These are phyloP conservation scores for Cottoperca gobio DNA, from an alignment of 2,797 vertebrate species.

Conservation along the genomic window DNA sequence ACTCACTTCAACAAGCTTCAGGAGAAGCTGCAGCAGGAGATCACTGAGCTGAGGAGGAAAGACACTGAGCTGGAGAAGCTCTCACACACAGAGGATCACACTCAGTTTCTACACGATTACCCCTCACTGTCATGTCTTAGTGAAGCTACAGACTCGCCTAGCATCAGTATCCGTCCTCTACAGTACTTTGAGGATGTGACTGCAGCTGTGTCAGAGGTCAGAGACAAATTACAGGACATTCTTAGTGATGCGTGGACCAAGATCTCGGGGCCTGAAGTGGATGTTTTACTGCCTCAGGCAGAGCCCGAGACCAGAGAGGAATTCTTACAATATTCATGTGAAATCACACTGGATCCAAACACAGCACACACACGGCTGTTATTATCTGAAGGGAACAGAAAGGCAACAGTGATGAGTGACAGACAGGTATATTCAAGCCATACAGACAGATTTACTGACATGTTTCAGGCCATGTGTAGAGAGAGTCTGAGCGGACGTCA, in stretches of 20 bases:
- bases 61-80: constrained; percentile 31
- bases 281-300: not conserved
- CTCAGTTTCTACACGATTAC: constrained; percentile 17
- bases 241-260: not conserved
- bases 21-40: constrained; percentile 28
- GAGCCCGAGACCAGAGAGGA: constrained; percentile 20
- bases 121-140: not conserved
- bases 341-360: constrained; percentile 37
- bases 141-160: not conserved
- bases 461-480: constrained; percentile 27
- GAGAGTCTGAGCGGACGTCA: constrained; percentile 1
- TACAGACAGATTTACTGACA: constrained; percentile 35
- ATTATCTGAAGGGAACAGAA: constrained; percentile 23
- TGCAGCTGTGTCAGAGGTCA: constrained; percentile 1
- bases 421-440: not conserved
- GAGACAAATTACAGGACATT: constrained; percentile 21
- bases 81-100: constrained; percentile 23
- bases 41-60: constrained; percentile 18
- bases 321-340: not conserved
- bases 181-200: constrained; percentile 3
- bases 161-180: not conserved
- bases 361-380: not conserved
- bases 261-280: not conserved
- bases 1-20: not conserved
- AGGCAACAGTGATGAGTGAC: not conserved